These are phyloP conservation scores for Drosophila pectinifera DNA, from an alignment of 1,140 invertebrate genomes.

Conservation along the genomic window DNA sequence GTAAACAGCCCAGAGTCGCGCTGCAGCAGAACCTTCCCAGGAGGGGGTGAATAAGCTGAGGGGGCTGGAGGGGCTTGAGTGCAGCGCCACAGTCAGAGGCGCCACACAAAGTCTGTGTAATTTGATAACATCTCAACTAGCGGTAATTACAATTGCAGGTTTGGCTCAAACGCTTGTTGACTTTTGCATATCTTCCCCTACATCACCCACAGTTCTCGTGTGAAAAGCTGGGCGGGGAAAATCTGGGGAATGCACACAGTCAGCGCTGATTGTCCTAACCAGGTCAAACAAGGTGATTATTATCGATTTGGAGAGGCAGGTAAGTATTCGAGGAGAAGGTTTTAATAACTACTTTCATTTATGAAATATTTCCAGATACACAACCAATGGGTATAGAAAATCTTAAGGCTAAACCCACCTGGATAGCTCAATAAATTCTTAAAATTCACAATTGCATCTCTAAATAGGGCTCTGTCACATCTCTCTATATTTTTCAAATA, in stretches of 20 bases:
- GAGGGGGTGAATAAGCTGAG: not conserved
- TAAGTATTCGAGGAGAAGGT: not conserved
- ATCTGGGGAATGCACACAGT: slow-evolving; percentile 17
- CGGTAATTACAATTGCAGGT: slow-evolving; percentile 79
- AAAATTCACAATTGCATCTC: too few species aligned
- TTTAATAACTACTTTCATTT: not conserved
- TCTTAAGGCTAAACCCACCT: not conserved
- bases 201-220: slow-evolving; percentile 45
- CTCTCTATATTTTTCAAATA: not conserved
- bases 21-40: slow-evolving; percentile 18
- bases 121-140: slow-evolving; percentile 76
- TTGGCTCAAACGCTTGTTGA: slow-evolving; percentile 62
- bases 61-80: slow-evolving; percentile 5
- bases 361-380: not conserved
- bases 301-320: not conserved
- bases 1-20: slow-evolving; percentile 66
- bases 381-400: not conserved
- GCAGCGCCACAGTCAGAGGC: slow-evolving; percentile 31
- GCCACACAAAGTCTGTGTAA: slow-evolving; percentile 66
- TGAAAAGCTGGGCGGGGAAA: slow-evolving; percentile 35
- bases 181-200: slow-evolving; percentile 52
- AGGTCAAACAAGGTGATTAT: not conserved
- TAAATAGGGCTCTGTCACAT: not conserved
- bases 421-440: not conserved
- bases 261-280: slow-evolving; percentile 11